phyloP scores from a whole-genome alignment of 2,113 vertebrate species.

The Podarcis muralis region DNA sequence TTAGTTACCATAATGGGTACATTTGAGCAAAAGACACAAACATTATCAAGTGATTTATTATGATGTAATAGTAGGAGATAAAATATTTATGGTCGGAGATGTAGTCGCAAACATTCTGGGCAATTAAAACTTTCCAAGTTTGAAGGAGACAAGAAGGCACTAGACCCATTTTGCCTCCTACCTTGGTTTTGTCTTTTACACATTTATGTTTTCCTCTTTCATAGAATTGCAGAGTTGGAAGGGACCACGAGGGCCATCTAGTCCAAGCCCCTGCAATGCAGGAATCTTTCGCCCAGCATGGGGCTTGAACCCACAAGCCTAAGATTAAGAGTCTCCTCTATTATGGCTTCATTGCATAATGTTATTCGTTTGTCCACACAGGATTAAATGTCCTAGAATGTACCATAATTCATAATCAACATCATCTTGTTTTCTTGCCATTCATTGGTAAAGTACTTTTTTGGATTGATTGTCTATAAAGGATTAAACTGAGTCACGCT shows the following conservation, averaged over 20 bases:
- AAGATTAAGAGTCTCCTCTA: not conserved
- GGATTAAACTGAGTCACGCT: not conserved
- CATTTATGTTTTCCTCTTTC: slow-evolving; percentile 20
- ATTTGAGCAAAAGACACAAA: slow-evolving; percentile 63
- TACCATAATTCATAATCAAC: not conserved
- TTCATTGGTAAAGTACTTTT: slow-evolving; percentile 24
- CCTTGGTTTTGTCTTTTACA: slow-evolving; percentile 49
- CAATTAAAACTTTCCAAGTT: slow-evolving; percentile 66
- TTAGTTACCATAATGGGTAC: slow-evolving; percentile 56
- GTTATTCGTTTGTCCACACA: slow-evolving; percentile 18
- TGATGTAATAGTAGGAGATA: slow-evolving; percentile 54
- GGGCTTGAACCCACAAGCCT: too few species aligned
- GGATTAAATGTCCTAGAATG: slow-evolving; percentile 29
- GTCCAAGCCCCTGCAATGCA: too few species aligned
- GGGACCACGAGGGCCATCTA: too few species aligned
- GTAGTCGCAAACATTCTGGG: slow-evolving; percentile 49
- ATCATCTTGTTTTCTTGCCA: slow-evolving; percentile 18
- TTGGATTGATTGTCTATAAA: slow-evolving; percentile 1
- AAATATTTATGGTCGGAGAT: slow-evolving; percentile 64
- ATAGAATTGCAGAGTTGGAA: not conserved
- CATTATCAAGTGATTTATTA: slow-evolving; percentile 64
- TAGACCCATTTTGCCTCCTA: slow-evolving; percentile 31
- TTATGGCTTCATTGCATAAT: slow-evolving; percentile 18
- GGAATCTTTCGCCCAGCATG: too few species aligned
- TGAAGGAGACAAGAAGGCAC: slow-evolving; percentile 26